A percentile compares a stretch with the other conserved stretches of the same genome.
Conservation (phyloP, 2,113 vertebrate genomes). For the Oxyura jamaicensis region DNA sequence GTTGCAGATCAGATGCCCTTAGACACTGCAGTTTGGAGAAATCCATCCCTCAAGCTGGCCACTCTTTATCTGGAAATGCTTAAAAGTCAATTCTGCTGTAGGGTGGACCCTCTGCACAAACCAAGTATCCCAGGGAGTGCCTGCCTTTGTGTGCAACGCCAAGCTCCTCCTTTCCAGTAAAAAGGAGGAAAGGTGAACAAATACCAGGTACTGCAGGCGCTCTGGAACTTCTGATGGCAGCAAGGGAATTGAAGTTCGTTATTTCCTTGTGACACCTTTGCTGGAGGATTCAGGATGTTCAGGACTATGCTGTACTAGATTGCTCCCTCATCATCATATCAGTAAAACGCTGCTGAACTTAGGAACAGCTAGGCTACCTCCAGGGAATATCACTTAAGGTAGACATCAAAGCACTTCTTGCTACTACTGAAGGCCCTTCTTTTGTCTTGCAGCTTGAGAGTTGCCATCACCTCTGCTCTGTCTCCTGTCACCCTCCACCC, state of each 20-base stretch:
- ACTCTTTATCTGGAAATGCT: not conserved
- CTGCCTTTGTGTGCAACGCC: not conserved
- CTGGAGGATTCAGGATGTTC: not conserved
- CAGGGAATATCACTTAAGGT: not conserved
- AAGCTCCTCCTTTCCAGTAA: not conserved
- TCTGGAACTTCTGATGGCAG: not conserved
- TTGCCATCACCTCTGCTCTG: not conserved
- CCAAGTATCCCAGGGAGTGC: not conserved
- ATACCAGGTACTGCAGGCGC: not conserved
- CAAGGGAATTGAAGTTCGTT: not conserved
- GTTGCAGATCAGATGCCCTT: not conserved
- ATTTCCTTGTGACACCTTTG: not conserved
- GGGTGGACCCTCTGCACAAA: no score
- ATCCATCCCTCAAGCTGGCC: not conserved
- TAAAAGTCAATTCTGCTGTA: not conserved
- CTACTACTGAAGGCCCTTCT: not conserved
- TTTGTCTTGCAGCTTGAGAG: not conserved
- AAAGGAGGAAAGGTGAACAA: not conserved
- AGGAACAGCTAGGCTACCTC: not conserved
- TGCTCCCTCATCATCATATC: not conserved
- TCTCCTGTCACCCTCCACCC: not conserved
- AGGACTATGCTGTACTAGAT: not conserved
- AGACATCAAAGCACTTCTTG: not conserved
- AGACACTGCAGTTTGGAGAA: not conserved
- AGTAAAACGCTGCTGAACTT: not conserved